Conservation (phyloP, 2,888 invertebrate genomes). For the Leptinotarsa peninsularis region DNA sequence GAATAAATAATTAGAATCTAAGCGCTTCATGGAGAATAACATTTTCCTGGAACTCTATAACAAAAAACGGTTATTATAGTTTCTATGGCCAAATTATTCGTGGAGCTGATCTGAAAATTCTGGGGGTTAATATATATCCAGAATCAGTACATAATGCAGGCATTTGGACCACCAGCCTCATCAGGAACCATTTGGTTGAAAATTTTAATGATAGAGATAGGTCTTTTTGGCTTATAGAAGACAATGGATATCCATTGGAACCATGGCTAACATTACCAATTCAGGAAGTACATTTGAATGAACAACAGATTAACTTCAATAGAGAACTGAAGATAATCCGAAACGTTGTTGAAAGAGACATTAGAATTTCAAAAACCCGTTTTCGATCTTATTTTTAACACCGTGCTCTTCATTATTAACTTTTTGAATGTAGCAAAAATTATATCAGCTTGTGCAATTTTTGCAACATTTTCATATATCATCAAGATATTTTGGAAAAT, state of each 20-base stretch:
- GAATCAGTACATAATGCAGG: background rate
- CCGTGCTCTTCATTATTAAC: too few relatives aligned
- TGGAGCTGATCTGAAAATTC: background rate
- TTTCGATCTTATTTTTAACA: too few relatives aligned
- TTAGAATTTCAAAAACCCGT: too few relatives aligned
- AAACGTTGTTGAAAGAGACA: too few relatives aligned
- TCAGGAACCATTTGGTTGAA: background rate
- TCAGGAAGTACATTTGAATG: background rate
- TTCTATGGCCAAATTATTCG: background rate
- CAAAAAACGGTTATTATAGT: too few relatives aligned
- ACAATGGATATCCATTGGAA: conserved; percentile 5
- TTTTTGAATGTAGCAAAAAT: background rate
- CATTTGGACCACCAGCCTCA: background rate
- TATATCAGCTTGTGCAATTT: background rate
- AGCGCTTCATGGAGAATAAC: too few relatives aligned
- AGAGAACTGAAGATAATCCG: background rate
- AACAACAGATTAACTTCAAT: background rate
- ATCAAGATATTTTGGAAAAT: background rate
- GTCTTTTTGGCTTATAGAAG: conserved; percentile 13
- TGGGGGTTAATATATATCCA: background rate
- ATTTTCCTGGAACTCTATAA: too few relatives aligned
- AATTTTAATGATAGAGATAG: conserved; percentile 2
- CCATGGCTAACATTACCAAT: conserved; percentile 8
- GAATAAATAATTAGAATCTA: too few relatives aligned
- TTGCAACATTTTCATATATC: background rate